Conservation (phyloP, 2,797 vertebrate genomes). For the Takifugu rubripes region DNA sequence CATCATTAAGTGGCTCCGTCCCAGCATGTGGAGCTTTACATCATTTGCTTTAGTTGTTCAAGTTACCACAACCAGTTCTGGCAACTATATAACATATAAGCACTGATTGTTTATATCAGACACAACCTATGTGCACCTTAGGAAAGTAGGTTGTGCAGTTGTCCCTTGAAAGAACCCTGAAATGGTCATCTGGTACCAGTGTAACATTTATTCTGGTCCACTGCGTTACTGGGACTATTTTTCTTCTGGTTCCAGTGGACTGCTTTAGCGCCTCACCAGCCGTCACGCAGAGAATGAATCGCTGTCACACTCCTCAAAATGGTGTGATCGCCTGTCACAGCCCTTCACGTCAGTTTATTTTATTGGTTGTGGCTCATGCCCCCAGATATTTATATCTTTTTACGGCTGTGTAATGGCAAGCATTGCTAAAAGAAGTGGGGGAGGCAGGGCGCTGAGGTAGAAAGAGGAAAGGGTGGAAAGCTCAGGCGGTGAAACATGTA, state of each 20-base stretch:
- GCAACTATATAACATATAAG: no score
- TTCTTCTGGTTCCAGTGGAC: constrained; percentile 51
- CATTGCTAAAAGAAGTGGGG: constrained; percentile 28
- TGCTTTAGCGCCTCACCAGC: constrained; percentile 54
- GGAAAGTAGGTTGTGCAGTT: no score
- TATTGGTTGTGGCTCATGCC: constrained; percentile 68
- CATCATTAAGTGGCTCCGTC: no score
- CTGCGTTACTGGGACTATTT: constrained; percentile 42
- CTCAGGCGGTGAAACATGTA: constrained; percentile 51
- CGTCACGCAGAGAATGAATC: constrained; percentile 66
- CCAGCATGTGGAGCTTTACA: no score
- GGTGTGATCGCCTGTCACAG: constrained; percentile 66
- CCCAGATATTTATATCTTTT: constrained; percentile 71
- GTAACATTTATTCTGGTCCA: constrained; percentile 21
- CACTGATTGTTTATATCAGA: no score
- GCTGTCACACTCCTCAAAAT: constrained; percentile 58
- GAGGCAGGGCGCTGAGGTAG: constrained; percentile 31
- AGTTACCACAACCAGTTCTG: no score
- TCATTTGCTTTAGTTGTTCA: no score
- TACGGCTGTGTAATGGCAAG: constrained; percentile 49
- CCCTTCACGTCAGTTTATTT: constrained; percentile 66
- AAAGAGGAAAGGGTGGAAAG: constrained; percentile 38
- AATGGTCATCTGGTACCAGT: constrained; percentile 2
- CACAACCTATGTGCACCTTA: no score
- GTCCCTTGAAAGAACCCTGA: no score